Base-by-base conservation (phyloP, 2,888 invertebrate genomes). In the Cosmopolites sordidus region DNA sequence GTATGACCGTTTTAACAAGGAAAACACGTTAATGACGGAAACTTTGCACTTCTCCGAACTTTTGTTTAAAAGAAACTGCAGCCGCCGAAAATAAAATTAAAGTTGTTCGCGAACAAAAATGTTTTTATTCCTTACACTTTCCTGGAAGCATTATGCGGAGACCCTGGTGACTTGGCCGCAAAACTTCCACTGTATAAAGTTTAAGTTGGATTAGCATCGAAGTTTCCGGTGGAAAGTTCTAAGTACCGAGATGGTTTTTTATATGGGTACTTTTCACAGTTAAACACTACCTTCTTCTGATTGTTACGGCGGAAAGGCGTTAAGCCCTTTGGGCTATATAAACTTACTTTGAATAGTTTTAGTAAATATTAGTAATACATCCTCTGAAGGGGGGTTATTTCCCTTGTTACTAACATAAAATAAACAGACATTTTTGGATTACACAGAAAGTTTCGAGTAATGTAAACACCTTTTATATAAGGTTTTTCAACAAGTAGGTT, bases 41-140 rank as follows among this genome's bases (percentile, higher is more conserved):
- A 56, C 51, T 56, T 56, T 52, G 22, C 47, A 43, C 50, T 50
- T 29, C 38, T 33, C 22, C n/a, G 47, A 48, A 43, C 46, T 44
- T 41, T 16, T 16, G 22, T 16, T 16, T 42, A 54, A 54, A 56
- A 48, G 45, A 29, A 40, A 46, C 50, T 49, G 48, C 44, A 51
- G 51, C 33, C 56, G 48, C 51, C 33, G 42, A 45, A 56, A 55
- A 56, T 41, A 56, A 48, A 56, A 51, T 40, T 43, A 48, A 56
- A 51, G 44, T 56, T 43, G 41, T 48, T 43, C 45, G 40, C n/a
- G 48, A 45, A 51, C 56, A 52, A 56, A 56, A 56, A 51, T 51
- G 56, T 56, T 56, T 56, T 56, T 56, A 56, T 56, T 56, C 51
- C 47, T 40, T 48, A 56, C 51, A 56, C 56, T 56, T 51, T 56